phyloP scores from a whole-genome alignment of 2,888 invertebrate genomes.

The Meandrusa payeni region DNA sequence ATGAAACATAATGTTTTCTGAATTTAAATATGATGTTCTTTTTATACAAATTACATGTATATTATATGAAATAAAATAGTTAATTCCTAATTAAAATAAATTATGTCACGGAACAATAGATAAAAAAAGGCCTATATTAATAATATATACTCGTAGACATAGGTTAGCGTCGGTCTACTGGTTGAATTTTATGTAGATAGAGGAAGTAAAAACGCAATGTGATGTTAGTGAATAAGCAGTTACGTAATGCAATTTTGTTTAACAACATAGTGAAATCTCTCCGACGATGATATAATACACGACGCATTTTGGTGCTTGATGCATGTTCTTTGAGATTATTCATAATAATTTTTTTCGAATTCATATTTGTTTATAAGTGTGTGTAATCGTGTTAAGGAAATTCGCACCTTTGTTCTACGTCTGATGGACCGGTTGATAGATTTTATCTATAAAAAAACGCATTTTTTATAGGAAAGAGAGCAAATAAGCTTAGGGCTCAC shows the following conservation, averaged over 20 bases:
- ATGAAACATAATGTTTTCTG: conserved; percentile 15
- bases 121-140: neutral
- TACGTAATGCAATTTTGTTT: conserved; percentile 70
- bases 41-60: conserved; percentile 2
- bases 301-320: conserved; percentile 26
- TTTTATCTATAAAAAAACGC: too few relatives aligned
- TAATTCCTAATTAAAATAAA: conserved; percentile 1
- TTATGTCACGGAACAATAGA: conserved; percentile 1
- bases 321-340: neutral
- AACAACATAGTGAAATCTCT: conserved; percentile 70
- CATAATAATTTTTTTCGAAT: too few relatives aligned
- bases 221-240: conserved; percentile 50
- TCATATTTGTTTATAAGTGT: too few relatives aligned
- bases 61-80: neutral
- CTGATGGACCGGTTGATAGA: too few relatives aligned
- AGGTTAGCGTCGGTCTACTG: neutral
- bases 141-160: neutral
- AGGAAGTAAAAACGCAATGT: conserved; percentile 52
- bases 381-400: too few relatives aligned
- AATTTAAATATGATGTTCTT: conserved; percentile 5
- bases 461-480: too few relatives aligned
- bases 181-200: conserved; percentile 31
- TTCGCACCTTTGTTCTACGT: too few relatives aligned
- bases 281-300: conserved; percentile 61
- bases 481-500: too few relatives aligned